Evolutionary conservation across 2,888 invertebrate genomes (phyloP), one percentile per base, ranked within the genome.

Genomic region (Hemicrepidius hirtus): DNA sequence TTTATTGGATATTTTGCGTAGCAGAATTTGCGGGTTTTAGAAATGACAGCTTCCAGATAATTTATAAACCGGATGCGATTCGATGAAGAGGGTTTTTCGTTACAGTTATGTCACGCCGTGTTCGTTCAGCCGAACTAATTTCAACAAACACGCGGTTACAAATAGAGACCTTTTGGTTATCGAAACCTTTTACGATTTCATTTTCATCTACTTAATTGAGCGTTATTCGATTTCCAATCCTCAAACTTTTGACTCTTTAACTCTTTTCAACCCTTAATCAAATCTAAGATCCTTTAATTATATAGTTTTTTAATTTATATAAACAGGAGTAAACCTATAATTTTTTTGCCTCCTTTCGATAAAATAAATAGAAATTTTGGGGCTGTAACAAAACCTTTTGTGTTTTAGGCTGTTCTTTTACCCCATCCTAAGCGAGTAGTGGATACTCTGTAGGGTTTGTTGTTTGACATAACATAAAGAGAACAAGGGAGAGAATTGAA

Each of bases 31-130:
- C 59, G 46, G 60, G 50, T 49, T 57, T 68, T 68, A 68, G 46
- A 60, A 68, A 37, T 60, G 68, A 68, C 68, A 46, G 59, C 57
- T 59, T 68, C 46, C 46, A 37, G 68, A 57, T 67, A 65, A 65
- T 49, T 67, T 67, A 67, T 40, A 57, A 67, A 67, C 55, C 57
- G 67, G 44, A 67, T 57, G 57, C 57, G 57, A 67, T 32, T 28
- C 65, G 50, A 65, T 53, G 53, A 50, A 65, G 49, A 65, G 59
- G 57, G 57, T 57, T 67, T 67, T 67, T 67, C 46, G 67, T 28
- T 65, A 55, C 66, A 67, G 41, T 44, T 66, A 41, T 59, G 66
- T 66, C 66, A 41, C 16, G 40, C 18, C 44, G 59, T 59, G 59
- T 67, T 59, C 46, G 46, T 59, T 67, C 28, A 55, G 18, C 49